phyloP scores from a whole-genome alignment of 2,797 vertebrate species.

The Zenarchopterus dispar region DNA sequence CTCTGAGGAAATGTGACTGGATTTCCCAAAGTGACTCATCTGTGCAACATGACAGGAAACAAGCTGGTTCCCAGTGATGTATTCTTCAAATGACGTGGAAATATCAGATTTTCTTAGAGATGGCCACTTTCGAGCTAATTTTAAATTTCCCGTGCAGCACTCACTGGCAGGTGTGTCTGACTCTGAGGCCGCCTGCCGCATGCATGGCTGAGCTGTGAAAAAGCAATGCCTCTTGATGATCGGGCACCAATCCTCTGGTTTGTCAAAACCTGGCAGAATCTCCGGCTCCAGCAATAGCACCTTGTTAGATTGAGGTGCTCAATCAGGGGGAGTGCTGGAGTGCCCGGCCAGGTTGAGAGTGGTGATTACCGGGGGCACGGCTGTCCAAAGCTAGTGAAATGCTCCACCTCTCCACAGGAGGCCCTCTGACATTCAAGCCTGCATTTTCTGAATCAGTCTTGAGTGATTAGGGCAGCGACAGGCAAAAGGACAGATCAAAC shows the following conservation, averaged over 20 bases:
- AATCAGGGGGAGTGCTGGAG: conserved; percentile 96
- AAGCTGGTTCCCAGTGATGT: conserved; percentile 33
- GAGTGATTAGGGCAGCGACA: conserved; percentile 98
- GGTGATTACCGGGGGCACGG: conserved; percentile 97
- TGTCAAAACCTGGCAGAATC: conserved; percentile 91
- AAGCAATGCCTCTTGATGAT: conserved; percentile 93
- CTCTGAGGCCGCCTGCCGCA: conserved; percentile 55
- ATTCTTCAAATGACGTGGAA: conserved; percentile 44
- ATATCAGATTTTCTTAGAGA: conserved; percentile 38
- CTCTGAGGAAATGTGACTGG: conserved; percentile 67
- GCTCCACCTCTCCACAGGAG: conserved; percentile 96
- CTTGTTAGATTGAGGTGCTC: conserved; percentile 99
- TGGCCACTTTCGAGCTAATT: conserved; percentile 54
- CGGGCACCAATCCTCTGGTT: conserved; percentile 89
- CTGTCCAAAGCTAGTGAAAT: conserved; percentile 92
- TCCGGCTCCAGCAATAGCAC: conserved; percentile 86
- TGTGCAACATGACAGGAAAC: conserved; percentile 58
- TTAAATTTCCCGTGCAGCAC: conserved; percentile 83
- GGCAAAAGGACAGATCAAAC: conserved; percentile 93
- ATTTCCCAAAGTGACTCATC: conserved; percentile 45
- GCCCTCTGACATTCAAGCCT: conserved; percentile 99
- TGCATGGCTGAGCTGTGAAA: conserved; percentile 72
- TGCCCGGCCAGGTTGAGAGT: conserved; percentile 94
- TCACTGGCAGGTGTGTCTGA: conserved; percentile 65
- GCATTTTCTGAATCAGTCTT: conserved; percentile 99